A percentile compares a stretch with the other conserved stretches of the same genome.
phyloP scores from a whole-genome alignment of 92 coral and sea anemone genomes.

The Parazoanthus atlanticus region DNA sequence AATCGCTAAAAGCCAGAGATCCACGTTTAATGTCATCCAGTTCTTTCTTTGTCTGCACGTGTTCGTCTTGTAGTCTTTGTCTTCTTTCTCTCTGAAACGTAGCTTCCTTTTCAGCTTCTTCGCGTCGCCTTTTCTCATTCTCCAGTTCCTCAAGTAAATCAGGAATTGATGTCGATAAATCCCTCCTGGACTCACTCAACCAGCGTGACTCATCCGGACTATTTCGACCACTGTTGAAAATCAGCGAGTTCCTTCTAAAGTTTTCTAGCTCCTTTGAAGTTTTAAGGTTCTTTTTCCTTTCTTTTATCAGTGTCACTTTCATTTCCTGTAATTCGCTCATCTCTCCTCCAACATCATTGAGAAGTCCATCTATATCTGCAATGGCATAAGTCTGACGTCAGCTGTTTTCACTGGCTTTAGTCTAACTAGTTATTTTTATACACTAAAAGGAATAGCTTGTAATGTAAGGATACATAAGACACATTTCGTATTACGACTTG shows the following conservation, averaged over 20 bases:
- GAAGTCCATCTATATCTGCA: constrained; percentile 43
- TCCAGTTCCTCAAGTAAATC: constrained; percentile 37
- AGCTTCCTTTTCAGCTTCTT: constrained; percentile 40
- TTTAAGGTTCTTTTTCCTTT: constrained; percentile 23
- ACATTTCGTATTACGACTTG: no score
- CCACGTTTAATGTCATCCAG: constrained; percentile 25
- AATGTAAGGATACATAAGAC: no score
- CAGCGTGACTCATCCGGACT: constrained; percentile 12
- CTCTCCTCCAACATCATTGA: constrained; percentile 22
- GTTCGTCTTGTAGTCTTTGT: constrained; percentile 16
- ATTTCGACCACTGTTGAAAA: constrained; percentile 12
- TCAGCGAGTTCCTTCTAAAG: constrained; percentile 12
- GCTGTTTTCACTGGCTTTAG: no score
- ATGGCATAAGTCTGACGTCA: neutral
- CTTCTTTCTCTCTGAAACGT: constrained; percentile 10
- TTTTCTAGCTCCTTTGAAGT: constrained; percentile 23
- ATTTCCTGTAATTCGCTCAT: constrained; percentile 38
- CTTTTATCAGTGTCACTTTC: constrained; percentile 37
- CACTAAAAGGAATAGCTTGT: no score
- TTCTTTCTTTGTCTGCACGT: constrained; percentile 39
- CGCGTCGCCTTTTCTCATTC: constrained; percentile 34
- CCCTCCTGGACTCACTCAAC: constrained; percentile 2
- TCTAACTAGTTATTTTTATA: no score
- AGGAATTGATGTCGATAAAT: constrained; percentile 20
- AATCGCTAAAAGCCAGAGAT: constrained; percentile 29